These are phyloP conservation scores for Teleogryllus occipitalis DNA, from an alignment of 1,140 invertebrate species.

Conservation along the genomic window DNA sequence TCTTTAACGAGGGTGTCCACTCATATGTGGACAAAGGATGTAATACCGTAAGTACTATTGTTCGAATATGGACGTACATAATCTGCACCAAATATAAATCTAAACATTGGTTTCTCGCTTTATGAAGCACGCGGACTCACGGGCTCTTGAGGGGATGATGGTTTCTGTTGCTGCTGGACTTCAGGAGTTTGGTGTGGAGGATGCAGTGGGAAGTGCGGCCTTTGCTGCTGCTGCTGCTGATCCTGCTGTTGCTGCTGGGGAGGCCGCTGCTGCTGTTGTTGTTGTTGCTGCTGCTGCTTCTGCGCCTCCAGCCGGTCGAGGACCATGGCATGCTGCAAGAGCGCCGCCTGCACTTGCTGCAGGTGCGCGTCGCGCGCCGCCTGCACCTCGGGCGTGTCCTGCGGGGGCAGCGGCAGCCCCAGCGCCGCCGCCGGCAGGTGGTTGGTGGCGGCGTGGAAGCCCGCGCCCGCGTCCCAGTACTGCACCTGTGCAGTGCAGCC, in stretches of 20 bases:
- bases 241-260: background rate
- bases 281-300: conserved; percentile 6
- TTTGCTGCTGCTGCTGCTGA: background rate
- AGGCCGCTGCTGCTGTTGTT: background rate
- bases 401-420: conserved; percentile 24
- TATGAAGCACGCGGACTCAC: background rate
- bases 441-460: conserved; percentile 30
- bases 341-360: conserved; percentile 29
- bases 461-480: conserved; percentile 31
- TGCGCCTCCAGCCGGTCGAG: background rate
- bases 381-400: conserved; percentile 35
- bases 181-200: too few species aligned
- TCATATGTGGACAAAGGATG: too few species aligned
- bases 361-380: conserved; percentile 32
- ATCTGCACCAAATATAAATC: too few species aligned
- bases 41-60: too few species aligned
- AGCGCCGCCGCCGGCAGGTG: conserved; percentile 22
- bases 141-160: background rate
- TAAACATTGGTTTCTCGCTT: too few species aligned
- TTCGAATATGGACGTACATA: too few species aligned
- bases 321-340: conserved; percentile 21
- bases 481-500: conserved; percentile 25
- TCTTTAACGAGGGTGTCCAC: too few species aligned
- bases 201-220: too few species aligned
- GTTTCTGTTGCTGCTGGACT: background rate